Evolutionary conservation across 2,888 invertebrate species (phyloP), one percentile per base, ranked within the genome.

Genomic region (Sisyra terminalis): DNA sequence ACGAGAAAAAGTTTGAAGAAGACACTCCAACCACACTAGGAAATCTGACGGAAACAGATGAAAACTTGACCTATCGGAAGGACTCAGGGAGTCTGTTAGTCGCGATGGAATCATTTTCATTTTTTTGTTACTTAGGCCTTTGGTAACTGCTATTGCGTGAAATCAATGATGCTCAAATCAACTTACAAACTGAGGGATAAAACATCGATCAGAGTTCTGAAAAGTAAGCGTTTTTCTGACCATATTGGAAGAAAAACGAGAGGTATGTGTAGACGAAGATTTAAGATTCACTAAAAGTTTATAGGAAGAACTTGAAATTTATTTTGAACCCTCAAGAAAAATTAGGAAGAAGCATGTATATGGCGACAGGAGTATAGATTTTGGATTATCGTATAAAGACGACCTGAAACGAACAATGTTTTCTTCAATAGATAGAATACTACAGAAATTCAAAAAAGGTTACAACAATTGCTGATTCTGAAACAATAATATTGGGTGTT

Each of bases 1-100:
- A 39, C 43, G 38, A 34, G 42, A 45, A 43, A 43, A 42, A 11
- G 40, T 47, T 17, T 43, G 46, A 45, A 44, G 31, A 44, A 45
- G 13, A 46, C 39, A 39, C 13, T 45, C 31, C 38, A 15, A 13
- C n/a, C 29, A 35, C 45, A 15, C 32, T 47, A 39, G 46, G 49
- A 45, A 45, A 49, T 40, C 41, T 49, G 42, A 46, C 46, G 29
- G 47, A 42, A 17, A 17, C 39, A 39, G 41, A 34, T 38, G 47
- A 50, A 48, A 50, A 40, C 34, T 41, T 32, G 32, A 45, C 40
- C 31, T 45, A 40, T 16, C 16, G 46, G 30, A 40, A 46, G 30
- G 40, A 45, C 41, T 44, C 47, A 43, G 18, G 46, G 39, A 35
- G 3, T 39, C 31, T 46, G 17, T 14, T 44, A 41, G 36, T 34